phyloP scores from a whole-genome alignment of 2,113 vertebrate genomes.

The Labeo rohita region DNA sequence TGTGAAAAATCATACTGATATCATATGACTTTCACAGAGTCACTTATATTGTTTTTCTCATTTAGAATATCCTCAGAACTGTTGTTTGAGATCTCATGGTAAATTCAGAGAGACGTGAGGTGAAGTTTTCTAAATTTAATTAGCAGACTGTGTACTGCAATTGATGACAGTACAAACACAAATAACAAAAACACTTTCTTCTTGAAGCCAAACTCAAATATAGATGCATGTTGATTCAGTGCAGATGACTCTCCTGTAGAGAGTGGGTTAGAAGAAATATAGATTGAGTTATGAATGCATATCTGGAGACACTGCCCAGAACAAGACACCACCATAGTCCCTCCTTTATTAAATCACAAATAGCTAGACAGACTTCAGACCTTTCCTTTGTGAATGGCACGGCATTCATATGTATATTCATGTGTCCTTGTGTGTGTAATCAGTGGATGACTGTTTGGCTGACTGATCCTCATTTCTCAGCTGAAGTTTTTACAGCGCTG shows the following conservation, averaged over 20 bases:
- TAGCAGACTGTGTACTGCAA: background rate
- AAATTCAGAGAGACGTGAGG: background rate
- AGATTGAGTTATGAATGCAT: slow-evolving; percentile 14
- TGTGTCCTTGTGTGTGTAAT: slow-evolving; percentile 21
- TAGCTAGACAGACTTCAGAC: background rate
- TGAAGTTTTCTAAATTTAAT: background rate
- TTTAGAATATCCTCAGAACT: background rate
- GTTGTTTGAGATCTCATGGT: background rate
- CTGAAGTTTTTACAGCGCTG: background rate
- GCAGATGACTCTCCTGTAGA: slow-evolving; percentile 1
- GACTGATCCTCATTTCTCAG: slow-evolving; percentile 13
- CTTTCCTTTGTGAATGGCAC: background rate
- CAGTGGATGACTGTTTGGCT: slow-evolving; percentile 1
- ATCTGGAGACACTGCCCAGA: background rate
- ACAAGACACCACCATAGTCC: background rate
- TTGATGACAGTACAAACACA: background rate
- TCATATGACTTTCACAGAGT: background rate
- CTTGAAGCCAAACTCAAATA: background rate
- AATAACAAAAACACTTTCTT: background rate
- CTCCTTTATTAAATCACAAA: slow-evolving; percentile 19
- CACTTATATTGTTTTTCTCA: background rate
- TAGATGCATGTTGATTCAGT: slow-evolving; percentile 16
- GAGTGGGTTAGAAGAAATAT: background rate
- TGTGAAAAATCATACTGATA: background rate
- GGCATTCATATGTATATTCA: slow-evolving; percentile 11